These are phyloP conservation scores for Anthonomus grandis DNA, from an alignment of 1,140 invertebrate genomes.

Conservation along the genomic window DNA sequence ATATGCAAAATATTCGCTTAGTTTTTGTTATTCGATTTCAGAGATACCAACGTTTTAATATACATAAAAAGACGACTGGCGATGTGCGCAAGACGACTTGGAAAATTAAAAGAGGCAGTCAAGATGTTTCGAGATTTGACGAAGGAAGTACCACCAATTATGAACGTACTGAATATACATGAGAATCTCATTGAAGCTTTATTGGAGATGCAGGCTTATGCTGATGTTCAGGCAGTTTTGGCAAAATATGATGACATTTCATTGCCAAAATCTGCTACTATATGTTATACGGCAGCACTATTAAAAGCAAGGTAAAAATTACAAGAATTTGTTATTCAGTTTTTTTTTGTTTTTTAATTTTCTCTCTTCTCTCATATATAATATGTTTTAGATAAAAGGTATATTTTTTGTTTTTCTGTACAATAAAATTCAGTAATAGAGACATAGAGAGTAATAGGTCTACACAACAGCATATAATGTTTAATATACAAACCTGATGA, in stretches of 20 bases:
- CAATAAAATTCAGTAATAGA: too few relatives aligned
- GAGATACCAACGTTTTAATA: conserved; percentile 94
- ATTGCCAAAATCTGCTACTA: conserved; percentile 93
- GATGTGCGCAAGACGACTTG: conserved; percentile 95
- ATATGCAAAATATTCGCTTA: background rate
- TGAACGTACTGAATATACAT: conserved; percentile 94
- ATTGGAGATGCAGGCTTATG: conserved; percentile 94
- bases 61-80: conserved; percentile 92
- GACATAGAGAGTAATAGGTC: too few relatives aligned
- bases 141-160: conserved; percentile 94
- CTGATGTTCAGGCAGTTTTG: conserved; percentile 91
- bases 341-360: too few relatives aligned
- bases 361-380: too few relatives aligned
- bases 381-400: too few relatives aligned
- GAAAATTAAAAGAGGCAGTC: conserved; percentile 90
- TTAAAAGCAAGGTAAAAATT: conserved; percentile 83
- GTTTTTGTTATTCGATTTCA: conserved; percentile 11
- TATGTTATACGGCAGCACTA: conserved; percentile 94
- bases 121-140: conserved; percentile 97
- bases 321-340: too few relatives aligned
- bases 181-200: conserved; percentile 97
- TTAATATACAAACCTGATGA: too few relatives aligned
- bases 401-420: too few relatives aligned
- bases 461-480: too few relatives aligned
- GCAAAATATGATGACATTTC: conserved; percentile 97